Conservation (phyloP, 2,113 vertebrate species). For the Caretta caretta region DNA sequence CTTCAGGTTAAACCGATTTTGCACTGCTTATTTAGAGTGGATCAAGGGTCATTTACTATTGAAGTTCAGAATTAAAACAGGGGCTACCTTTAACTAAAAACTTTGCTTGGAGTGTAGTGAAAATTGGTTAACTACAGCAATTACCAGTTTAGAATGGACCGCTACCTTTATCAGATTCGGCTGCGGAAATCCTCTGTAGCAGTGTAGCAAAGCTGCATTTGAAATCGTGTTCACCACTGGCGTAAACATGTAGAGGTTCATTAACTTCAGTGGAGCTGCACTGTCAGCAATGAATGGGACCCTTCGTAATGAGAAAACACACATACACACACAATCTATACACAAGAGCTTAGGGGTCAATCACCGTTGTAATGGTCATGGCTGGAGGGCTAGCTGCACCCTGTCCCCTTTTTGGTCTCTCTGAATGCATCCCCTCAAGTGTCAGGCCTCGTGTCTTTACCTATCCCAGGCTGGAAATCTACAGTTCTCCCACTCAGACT, state of each 20-base stretch:
- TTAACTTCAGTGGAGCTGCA: rapidly evolving
- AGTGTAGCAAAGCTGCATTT: neutral
- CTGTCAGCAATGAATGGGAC: neutral
- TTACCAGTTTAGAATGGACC: neutral
- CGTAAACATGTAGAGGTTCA: neutral
- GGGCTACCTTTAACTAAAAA: conserved; percentile 42
- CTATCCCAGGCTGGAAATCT: neutral
- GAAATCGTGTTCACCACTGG: neutral
- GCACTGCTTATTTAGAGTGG: conserved; percentile 41
- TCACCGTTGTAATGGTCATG: neutral
- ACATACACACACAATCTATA: neutral
- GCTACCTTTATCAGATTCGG: rapidly evolving
- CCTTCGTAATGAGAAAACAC: neutral
- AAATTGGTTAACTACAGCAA: neutral
- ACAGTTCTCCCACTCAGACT: neutral
- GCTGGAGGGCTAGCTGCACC: neutral
- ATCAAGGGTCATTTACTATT: neutral
- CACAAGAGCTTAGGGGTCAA: neutral
- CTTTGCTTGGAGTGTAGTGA: neutral
- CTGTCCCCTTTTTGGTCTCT: neutral
- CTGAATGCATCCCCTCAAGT: neutral
- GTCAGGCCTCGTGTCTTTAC: neutral
- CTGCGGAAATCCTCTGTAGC: neutral
- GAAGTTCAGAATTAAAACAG: conserved; percentile 40
- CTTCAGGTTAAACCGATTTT: conserved; percentile 51